Percentiles rank a stretch among this genome's conserved stretches.
Evolutionary conservation across 1,140 invertebrate species (phyloP).

Genomic region (Brachionus koreanus): DNA sequence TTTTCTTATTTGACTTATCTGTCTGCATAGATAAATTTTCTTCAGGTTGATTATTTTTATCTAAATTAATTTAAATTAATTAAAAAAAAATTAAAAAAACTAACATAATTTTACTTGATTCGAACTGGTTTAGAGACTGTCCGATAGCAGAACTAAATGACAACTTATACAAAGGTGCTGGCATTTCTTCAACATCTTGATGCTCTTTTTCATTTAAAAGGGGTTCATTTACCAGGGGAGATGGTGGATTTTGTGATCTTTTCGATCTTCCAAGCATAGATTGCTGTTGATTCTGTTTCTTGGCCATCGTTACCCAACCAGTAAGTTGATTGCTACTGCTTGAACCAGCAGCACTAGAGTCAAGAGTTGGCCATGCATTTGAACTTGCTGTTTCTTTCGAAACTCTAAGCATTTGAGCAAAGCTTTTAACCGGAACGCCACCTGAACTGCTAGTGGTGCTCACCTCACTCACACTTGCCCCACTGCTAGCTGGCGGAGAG

Average conservation of each 20-base stretch:
- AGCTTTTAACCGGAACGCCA: slow-evolving; percentile 2
- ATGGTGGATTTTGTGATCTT: slow-evolving; percentile 36
- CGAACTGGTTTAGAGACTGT: not conserved
- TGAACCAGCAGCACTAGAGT: not conserved
- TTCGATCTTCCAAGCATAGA: slow-evolving; percentile 16
- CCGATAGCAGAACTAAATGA: slow-evolving; percentile 21
- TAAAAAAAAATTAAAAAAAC: not conserved
- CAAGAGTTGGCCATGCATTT: slow-evolving; percentile 2
- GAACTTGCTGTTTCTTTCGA: not conserved
- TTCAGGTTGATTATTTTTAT: not conserved
- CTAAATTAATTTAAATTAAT: not conserved
- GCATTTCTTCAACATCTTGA: slow-evolving; percentile 16
- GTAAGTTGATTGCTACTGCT: not conserved
- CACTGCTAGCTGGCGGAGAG: slow-evolving; percentile 16
- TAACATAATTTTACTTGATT: not conserved
- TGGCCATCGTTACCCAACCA: slow-evolving; percentile 36
- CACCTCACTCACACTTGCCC: slow-evolving; percentile 19
- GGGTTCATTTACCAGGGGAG: not conserved
- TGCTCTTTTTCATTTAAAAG: not conserved
- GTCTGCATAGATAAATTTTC: not conserved
- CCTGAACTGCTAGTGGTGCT: slow-evolving; percentile 20
- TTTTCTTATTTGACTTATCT: slow-evolving; percentile 36
- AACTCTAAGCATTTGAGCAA: slow-evolving; percentile 36
- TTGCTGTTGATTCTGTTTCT: slow-evolving; percentile 12
- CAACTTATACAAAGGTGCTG: slow-evolving; percentile 11